Evolutionary conservation across 2,797 vertebrate species (phyloP), one percentile per base, ranked within the genome.

Genomic region (Euphonia xanthogaster): DNA sequence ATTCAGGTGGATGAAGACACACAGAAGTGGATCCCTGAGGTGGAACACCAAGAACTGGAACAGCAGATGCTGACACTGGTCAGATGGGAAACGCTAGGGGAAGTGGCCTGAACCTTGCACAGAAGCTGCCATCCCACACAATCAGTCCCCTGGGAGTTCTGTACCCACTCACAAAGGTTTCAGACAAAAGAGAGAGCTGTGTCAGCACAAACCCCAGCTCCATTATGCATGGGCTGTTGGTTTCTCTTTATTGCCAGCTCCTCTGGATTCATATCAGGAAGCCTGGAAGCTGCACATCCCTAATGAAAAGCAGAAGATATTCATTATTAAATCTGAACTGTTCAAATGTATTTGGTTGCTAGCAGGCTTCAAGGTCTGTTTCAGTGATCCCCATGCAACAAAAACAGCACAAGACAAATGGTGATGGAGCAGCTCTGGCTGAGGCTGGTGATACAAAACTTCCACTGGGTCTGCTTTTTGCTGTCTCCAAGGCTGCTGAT

Each of bases 281-380:
- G 63, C 50, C 90, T 91, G 77, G 54, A 88, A 94, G 88, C 48
- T 83, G 66, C 50, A 84, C 63, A 90, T 79, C 31, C 42, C 65
- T 96, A 96, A 97, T 87, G 94, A 93, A 95, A 96, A 90, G 68
- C 57, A 87, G 66, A 87, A 90, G 80, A 91, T 93, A 78, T 40
- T 93, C 58, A 68, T 90, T 94, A 88, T 94, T 96, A 93, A 94
- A 94, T 88, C 94, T 48, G 81, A 88, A 84, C 79, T 77, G 70
- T 68, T 94, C 62, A 90, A 86, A 62, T 79, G 68, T 74, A 91
- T 79, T 93, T 93, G 63, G 82, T 75, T 92, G 37, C 58, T 95
- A 81, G 72, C 54, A 87, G 68, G 86, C 96, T 96, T 90, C 83
- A 94, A 93, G 77, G 82, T 90, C 85, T 84, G 82, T 93, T 92